phyloP scores from a whole-genome alignment of 2,888 invertebrate genomes.

The Apamea anceps region DNA sequence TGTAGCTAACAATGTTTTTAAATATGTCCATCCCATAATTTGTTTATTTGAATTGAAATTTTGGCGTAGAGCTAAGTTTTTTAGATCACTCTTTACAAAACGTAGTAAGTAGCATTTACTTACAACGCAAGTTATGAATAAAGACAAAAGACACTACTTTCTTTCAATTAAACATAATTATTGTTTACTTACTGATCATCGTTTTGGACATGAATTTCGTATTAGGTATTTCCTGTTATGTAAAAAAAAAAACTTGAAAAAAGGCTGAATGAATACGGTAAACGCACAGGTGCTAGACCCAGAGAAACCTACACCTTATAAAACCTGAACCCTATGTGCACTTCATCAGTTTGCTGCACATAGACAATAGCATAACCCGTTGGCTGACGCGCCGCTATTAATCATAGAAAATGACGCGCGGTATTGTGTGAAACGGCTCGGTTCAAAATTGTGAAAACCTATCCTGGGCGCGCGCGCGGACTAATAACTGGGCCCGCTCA shows the following conservation, averaged over 20 bases:
- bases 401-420: constrained; percentile 88
- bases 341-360: constrained; percentile 55
- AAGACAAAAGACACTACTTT: background rate
- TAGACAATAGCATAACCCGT: constrained; percentile 66
- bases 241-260: background rate
- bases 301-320: constrained; percentile 25
- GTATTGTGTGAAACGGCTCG: constrained; percentile 83
- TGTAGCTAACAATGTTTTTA: background rate
- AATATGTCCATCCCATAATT: background rate
- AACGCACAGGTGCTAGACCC: background rate
- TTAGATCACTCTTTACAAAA: background rate
- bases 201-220: background rate
- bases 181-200: background rate
- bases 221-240: background rate
- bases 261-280: background rate
- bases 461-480: constrained; percentile 80
- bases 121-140: background rate
- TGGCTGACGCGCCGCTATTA: constrained; percentile 81
- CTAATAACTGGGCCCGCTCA: constrained; percentile 87
- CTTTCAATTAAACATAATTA: background rate
- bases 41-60: background rate
- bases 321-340: constrained; percentile 33
- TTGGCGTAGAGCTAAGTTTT: background rate
- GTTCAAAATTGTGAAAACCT: constrained; percentile 90
- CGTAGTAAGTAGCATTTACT: too few species aligned